Conservation (phyloP, 2,113 vertebrate species). For the Bos javanicus region DNA sequence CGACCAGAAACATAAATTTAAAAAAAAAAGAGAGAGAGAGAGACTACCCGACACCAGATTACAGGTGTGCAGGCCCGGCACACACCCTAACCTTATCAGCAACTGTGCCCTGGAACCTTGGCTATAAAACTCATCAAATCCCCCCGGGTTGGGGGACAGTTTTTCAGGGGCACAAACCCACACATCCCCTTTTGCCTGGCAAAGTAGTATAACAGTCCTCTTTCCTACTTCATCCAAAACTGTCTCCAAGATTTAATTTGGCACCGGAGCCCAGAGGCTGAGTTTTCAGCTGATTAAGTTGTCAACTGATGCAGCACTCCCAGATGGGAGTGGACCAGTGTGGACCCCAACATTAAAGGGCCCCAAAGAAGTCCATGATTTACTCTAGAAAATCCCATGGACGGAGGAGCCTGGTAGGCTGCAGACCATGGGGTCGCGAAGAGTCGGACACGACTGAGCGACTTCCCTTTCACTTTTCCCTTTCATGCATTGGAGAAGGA, state of each 20-base stretch:
- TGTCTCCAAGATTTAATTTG: background rate
- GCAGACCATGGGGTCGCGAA: too few species aligned
- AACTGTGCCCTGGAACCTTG: background rate
- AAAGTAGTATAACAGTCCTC: background rate
- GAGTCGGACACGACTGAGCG: too few species aligned
- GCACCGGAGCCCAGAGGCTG: fast-evolving
- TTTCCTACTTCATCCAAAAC: background rate
- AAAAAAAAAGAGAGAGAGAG: background rate
- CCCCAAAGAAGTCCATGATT: background rate
- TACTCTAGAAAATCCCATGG: background rate
- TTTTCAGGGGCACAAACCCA: background rate
- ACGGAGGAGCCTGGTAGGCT: too few species aligned
- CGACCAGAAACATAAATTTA: background rate
- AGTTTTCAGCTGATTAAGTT: background rate
- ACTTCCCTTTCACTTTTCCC: too few species aligned
- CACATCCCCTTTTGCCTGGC: background rate
- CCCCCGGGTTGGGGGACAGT: background rate
- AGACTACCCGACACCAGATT: background rate
- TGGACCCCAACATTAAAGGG: background rate
- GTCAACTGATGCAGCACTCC: background rate
- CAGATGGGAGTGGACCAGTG: background rate
- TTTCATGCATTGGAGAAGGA: too few species aligned
- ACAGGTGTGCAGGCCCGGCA: background rate
- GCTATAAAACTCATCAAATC: background rate
- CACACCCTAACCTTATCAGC: background rate